Percentiles rank a stretch among this genome's conserved stretches.
These are phyloP conservation scores for Thalassarche chlororhynchos DNA, from an alignment of 2,113 vertebrate species.

Conservation along the genomic window DNA sequence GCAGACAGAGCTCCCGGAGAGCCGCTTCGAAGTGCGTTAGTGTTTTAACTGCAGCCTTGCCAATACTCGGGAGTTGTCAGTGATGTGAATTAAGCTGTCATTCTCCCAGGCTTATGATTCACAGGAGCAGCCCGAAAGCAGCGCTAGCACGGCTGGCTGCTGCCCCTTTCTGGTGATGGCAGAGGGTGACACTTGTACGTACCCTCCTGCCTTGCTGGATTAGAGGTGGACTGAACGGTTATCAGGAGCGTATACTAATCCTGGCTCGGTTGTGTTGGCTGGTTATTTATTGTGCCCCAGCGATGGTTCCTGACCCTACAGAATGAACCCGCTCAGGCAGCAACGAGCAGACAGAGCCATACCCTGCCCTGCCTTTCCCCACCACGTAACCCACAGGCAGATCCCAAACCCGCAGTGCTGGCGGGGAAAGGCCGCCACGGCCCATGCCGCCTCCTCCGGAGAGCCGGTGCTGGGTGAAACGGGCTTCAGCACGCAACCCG, in stretches of 20 bases:
- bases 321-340: rapidly evolving
- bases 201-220: background rate
- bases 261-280: rapidly evolving
- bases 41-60: background rate
- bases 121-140: background rate
- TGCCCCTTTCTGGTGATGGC: slow-evolving; percentile 14
- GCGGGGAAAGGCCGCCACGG: rapidly evolving
- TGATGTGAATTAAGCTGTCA: background rate
- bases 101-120: background rate
- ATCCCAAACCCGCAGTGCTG: background rate
- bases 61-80: background rate
- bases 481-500: rapidly evolving
- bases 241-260: rapidly evolving
- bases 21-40: background rate
- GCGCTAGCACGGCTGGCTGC: background rate
- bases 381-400: rapidly evolving
- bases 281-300: no score
- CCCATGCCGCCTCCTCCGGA: rapidly evolving
- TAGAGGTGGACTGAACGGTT: background rate
- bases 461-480: rapidly evolving
- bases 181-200: background rate
- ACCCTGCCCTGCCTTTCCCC: background rate
- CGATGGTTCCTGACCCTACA: rapidly evolving
- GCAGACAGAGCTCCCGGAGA: background rate
- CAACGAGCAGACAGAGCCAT: rapidly evolving